Conservation (phyloP, 2,113 vertebrate species). For the Nesogale talazaci region DNA sequence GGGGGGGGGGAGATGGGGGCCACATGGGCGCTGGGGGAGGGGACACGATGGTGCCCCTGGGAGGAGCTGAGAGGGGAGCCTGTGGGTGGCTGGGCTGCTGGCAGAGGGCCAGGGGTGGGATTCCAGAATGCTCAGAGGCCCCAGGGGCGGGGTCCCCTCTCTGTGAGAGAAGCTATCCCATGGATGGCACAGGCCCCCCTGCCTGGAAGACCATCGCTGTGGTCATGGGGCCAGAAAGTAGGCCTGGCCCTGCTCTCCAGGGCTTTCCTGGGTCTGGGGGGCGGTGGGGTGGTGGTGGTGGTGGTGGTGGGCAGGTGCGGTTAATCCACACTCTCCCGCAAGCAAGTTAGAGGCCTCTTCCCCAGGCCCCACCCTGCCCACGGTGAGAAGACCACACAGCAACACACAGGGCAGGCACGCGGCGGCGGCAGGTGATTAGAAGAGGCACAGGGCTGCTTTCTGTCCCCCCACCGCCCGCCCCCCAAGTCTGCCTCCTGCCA, state of each 20-base stretch:
- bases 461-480: neutral
- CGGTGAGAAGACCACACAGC: conserved; percentile 75
- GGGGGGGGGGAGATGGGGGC: conserved; percentile 60
- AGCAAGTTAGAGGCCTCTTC: conserved; percentile 50
- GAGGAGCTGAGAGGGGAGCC: neutral
- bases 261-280: neutral
- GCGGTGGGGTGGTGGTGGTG: accelerated
- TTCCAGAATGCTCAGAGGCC: neutral
- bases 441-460: conserved; percentile 80
- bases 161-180: neutral
- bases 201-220: neutral
- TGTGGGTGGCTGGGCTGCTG: accelerated
- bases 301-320: neutral
- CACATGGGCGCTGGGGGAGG: conserved; percentile 35
- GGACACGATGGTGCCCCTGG: neutral
- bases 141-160: too few relatives aligned
- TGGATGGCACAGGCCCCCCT: neutral
- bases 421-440: conserved; percentile 78
- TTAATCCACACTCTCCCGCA: conserved; percentile 71
- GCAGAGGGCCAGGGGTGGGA: neutral
- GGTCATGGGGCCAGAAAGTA: too few relatives aligned
- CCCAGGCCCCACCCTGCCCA: conserved; percentile 49
- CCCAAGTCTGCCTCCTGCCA: neutral
- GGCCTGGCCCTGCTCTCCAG: neutral
- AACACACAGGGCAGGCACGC: conserved; percentile 70